Base-by-base conservation (phyloP, 1,140 invertebrate genomes). In the Microplitis demolitor region DNA sequence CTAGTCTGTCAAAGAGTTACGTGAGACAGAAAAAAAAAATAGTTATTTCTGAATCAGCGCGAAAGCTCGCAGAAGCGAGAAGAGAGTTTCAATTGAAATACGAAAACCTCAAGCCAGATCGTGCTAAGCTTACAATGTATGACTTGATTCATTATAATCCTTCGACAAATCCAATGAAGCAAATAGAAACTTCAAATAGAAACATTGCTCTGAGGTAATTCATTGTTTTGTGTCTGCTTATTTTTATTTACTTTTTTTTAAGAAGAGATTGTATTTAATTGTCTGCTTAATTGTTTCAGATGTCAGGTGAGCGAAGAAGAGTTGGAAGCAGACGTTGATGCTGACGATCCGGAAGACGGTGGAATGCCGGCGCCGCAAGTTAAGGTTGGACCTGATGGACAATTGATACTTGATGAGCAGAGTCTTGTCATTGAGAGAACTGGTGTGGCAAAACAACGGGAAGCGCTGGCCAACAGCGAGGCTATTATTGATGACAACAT, bases 121-220 rank as follows among this genome's bases (percentile, higher is more conserved):
- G 90, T 77, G 88, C 88, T 31, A 90, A 90, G 63, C 89, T 97
- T 69, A 97, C 92, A 53, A 96, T 97, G 95, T 93, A 93, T 77
- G 96, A 97, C 88, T 89, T 97, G 58, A 96, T 97, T 77, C 96
- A 93, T 85, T 96, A 95, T 83, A 97, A 97, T 87, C 96, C 95
- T 3, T 82, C 85, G 1, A 90, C 89, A 24, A 94, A 93, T 87
- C 91, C 91, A 3, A 92, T 92, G 90, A 87, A 86, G 76, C 77
- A 76, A 71, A 66, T 72, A 16, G n/a, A 71, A 31, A 24, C 16
- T 60, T 34, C 73, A 50, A 66, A 24, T 24, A 24, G 33, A 39
- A 81, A 39, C 77, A 74, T 71, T 69, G 58, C 69, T 33, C 69
- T 74, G 31, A 85, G 13, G 85, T 84, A 24, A 80, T 86, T 89